phyloP scores from a whole-genome alignment of 2,888 invertebrate genomes.

The Cephus pygmeus region DNA sequence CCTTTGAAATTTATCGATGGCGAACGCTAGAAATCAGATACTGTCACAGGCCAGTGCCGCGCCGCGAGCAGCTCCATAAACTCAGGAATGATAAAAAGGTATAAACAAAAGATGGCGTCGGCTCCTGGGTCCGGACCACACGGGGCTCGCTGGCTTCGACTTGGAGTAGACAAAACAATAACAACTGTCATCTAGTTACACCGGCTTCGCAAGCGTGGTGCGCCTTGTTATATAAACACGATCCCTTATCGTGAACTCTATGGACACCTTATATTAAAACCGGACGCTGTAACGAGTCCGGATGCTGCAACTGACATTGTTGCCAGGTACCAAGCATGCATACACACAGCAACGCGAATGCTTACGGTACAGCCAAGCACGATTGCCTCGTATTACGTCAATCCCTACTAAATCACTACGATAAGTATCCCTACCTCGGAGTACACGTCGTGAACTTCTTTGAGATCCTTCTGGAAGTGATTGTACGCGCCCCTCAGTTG shows the following conservation, averaged over 20 bases:
- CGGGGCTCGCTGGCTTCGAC: constrained; percentile 16
- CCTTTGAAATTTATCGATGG: background rate
- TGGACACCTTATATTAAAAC: constrained; percentile 18
- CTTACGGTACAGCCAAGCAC: background rate
- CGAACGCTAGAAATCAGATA: constrained; percentile 8
- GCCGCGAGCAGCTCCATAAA: constrained; percentile 11
- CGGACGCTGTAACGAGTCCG: constrained; percentile 5
- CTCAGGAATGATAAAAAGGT: constrained; percentile 22
- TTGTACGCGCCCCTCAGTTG: constrained; percentile 61
- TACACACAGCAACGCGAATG: background rate
- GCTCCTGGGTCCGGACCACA: constrained; percentile 11
- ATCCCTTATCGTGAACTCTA: constrained; percentile 37
- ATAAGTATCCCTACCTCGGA: constrained; percentile 50
- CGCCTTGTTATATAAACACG: constrained; percentile 42
- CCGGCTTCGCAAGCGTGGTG: constrained; percentile 26
- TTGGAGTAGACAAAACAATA: constrained; percentile 43
- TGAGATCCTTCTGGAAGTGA: constrained; percentile 57
- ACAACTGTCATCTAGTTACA: constrained; percentile 42
- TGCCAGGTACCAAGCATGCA: background rate
- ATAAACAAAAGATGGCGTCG: constrained; percentile 10
- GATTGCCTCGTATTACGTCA: background rate
- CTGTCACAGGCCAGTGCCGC: constrained; percentile 1
- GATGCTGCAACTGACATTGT: constrained; percentile 2
- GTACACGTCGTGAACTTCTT: constrained; percentile 57
- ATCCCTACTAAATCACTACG: background rate